phyloP scores from a whole-genome alignment of 2,797 vertebrate genomes.

The Chanos chanos region DNA sequence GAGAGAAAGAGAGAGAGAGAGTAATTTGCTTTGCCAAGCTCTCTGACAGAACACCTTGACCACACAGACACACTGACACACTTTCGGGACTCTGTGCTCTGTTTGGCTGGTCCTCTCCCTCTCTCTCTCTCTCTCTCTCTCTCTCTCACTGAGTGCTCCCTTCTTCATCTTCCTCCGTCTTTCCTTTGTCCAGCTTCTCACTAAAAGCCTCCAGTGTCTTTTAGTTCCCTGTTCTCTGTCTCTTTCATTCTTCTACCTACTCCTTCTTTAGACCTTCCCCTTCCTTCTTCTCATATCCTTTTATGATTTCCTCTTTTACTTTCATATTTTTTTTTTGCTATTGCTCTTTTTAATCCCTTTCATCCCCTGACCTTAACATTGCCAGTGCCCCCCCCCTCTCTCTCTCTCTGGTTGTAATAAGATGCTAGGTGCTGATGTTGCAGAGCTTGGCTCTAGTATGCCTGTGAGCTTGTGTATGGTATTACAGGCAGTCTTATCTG shows the following conservation, averaged over 20 bases:
- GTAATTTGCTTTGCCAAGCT: constrained; percentile 35
- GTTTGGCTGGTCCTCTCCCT: neutral
- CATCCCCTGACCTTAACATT: too few species aligned
- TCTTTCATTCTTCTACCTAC: too few species aligned
- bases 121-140: neutral
- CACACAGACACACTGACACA: constrained; percentile 47
- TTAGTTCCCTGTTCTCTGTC: too few species aligned
- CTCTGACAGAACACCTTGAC: constrained; percentile 41
- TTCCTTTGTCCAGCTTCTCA: too few species aligned
- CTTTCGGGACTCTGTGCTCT: constrained; percentile 29
- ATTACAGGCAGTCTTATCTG: constrained; percentile 33
- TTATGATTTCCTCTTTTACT: too few species aligned
- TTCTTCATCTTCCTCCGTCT: neutral
- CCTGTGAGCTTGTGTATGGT: neutral
- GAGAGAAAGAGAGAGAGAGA: neutral
- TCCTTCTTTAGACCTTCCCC: too few species aligned
- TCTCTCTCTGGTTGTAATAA: constrained; percentile 55
- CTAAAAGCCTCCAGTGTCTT: too few species aligned
- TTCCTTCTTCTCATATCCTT: too few species aligned
- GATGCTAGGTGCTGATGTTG: constrained; percentile 62
- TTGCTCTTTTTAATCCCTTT: too few species aligned
- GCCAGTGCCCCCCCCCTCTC: neutral
- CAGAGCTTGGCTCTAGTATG: constrained; percentile 43
- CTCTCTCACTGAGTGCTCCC: neutral
- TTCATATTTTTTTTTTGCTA: too few species aligned